These are phyloP conservation scores for Hymenochirus boettgeri DNA, from an alignment of 2,113 vertebrate genomes.

Conservation along the genomic window DNA sequence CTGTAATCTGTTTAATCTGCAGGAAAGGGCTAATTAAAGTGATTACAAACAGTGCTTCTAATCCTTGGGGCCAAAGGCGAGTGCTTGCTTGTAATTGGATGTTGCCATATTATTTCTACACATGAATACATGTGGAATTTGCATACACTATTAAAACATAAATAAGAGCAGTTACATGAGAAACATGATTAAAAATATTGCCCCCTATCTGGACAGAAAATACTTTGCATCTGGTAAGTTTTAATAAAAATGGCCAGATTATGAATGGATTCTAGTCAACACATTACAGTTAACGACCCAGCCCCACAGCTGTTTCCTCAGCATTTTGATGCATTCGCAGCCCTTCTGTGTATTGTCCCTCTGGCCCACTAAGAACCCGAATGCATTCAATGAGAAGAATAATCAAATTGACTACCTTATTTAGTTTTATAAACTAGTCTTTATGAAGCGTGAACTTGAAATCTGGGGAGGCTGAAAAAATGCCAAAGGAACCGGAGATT, in stretches of 20 bases:
- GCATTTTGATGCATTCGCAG: conserved; percentile 40
- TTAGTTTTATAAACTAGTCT: conserved; percentile 44
- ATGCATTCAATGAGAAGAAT: conserved; percentile 50
- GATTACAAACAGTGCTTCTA: neutral
- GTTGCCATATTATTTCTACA: neutral
- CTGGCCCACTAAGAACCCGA: conserved; percentile 38
- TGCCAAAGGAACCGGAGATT: conserved; percentile 52
- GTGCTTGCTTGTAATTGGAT: neutral
- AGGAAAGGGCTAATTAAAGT: neutral
- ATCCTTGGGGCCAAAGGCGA: neutral
- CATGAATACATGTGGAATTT: no score
- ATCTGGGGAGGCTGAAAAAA: conserved; percentile 51
- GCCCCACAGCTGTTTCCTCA: conserved; percentile 53
- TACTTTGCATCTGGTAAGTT: conserved; percentile 41
- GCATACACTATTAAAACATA: neutral
- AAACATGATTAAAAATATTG: neutral
- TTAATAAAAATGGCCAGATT: conserved; percentile 42
- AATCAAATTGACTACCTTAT: conserved; percentile 48
- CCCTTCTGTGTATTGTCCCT: conserved; percentile 52
- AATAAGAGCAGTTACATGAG: neutral
- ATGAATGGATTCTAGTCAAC: conserved; percentile 46
- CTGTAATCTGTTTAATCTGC: no score
- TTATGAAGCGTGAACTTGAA: conserved; percentile 54
- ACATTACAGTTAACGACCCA: conserved; percentile 50
- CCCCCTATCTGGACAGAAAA: neutral